These are phyloP conservation scores for Rhagonycha fulva DNA, from an alignment of 2,888 invertebrate genomes.

Conservation along the genomic window DNA sequence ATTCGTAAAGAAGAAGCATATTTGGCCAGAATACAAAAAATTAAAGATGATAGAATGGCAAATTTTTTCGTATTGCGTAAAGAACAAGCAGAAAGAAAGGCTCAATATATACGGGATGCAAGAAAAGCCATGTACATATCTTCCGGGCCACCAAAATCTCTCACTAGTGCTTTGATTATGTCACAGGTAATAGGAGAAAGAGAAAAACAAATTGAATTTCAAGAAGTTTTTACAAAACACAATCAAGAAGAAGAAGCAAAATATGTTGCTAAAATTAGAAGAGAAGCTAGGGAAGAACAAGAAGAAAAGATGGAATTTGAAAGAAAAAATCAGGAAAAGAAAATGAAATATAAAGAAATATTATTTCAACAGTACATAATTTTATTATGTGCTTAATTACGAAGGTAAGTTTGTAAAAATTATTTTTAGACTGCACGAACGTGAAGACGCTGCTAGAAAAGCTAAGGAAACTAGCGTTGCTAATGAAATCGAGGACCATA, in stretches of 20 bases:
- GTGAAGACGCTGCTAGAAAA: slow-evolving; percentile 24
- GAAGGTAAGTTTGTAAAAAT: background rate
- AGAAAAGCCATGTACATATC: slow-evolving; percentile 42
- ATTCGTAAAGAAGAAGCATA: slow-evolving; percentile 32
- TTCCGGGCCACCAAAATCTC: slow-evolving; percentile 43
- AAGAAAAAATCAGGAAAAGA: slow-evolving; percentile 35
- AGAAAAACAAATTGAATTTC: slow-evolving; percentile 47
- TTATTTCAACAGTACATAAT: slow-evolving; percentile 38
- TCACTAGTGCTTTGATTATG: slow-evolving; percentile 46
- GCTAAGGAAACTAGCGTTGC: slow-evolving; percentile 40
- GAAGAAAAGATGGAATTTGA: slow-evolving; percentile 40
- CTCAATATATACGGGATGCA: slow-evolving; percentile 39
- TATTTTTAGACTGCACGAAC: slow-evolving; percentile 35
- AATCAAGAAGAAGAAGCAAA: slow-evolving; percentile 40
- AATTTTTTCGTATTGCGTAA: slow-evolving; percentile 34
- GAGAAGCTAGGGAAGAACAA: slow-evolving; percentile 40
- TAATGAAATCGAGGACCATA: slow-evolving; percentile 46
- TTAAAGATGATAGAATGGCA: slow-evolving; percentile 29
- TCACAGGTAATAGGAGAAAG: slow-evolving; percentile 48
- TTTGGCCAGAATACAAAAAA: slow-evolving; percentile 17
- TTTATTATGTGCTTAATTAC: background rate
- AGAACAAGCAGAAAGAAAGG: slow-evolving; percentile 38
- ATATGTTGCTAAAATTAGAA: slow-evolving; percentile 39
- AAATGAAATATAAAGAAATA: slow-evolving; percentile 31
- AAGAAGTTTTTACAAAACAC: slow-evolving; percentile 45